A percentile compares a stretch with the other conserved stretches of the same genome.
These are phyloP conservation scores for Bembecia ichneumoniformis DNA, from an alignment of 2,888 invertebrate genomes.

Conservation along the genomic window DNA sequence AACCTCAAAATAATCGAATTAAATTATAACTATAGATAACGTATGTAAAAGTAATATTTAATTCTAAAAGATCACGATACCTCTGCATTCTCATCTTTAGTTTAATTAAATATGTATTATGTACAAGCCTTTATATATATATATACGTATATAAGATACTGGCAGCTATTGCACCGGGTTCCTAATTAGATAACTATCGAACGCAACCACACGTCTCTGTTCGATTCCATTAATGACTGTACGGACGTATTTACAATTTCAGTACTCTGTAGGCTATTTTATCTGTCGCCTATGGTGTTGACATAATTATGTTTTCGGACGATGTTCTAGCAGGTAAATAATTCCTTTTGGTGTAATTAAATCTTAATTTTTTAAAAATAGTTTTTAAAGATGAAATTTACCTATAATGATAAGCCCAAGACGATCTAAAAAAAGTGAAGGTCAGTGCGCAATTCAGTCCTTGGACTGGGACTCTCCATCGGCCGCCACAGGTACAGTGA, in stretches of 20 bases:
- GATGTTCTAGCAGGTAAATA: conserved; percentile 10
- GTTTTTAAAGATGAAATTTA: conserved; percentile 37
- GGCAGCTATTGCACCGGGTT: conserved; percentile 18
- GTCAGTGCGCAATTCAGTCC: conserved; percentile 47
- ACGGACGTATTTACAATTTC: background rate
- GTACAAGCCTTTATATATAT: too few species aligned
- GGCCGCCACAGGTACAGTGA: conserved; percentile 79
- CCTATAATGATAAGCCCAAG: conserved; percentile 68
- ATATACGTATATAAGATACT: background rate
- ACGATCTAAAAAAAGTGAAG: conserved; percentile 56
- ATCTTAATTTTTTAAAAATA: background rate
- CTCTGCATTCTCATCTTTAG: too few species aligned
- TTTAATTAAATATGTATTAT: too few species aligned
- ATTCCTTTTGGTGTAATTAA: background rate
- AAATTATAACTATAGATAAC: too few species aligned
- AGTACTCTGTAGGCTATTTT: background rate
- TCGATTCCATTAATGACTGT: conserved; percentile 46
- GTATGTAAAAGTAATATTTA: too few species aligned
- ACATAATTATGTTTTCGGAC: conserved; percentile 5
- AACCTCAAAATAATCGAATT: too few species aligned
- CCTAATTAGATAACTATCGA: conserved; percentile 67
- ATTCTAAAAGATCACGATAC: too few species aligned
- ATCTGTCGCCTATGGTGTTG: background rate
- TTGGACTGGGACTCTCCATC: conserved; percentile 83
- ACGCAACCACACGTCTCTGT: conserved; percentile 37